A percentile compares a stretch with the other conserved stretches of the same genome.
Conservation (phyloP, 2,888 invertebrate species). For the Cremastobaeus sp. region DNA sequence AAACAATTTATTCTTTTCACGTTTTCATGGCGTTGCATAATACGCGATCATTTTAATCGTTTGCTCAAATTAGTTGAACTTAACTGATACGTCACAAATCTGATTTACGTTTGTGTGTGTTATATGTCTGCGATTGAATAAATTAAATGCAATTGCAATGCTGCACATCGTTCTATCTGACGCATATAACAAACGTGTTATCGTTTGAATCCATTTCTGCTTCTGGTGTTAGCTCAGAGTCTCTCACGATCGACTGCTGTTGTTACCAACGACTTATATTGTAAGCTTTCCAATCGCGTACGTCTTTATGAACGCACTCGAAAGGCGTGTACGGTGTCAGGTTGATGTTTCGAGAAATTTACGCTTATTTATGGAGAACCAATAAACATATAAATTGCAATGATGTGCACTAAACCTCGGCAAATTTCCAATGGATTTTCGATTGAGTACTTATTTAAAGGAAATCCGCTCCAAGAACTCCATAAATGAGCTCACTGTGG, state of each 20-base stretch:
- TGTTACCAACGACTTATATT: constrained; percentile 48
- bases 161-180: constrained; percentile 67
- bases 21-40: constrained; percentile 64
- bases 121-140: constrained; percentile 70
- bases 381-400: no score
- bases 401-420: no score
- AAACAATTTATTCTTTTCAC: constrained; percentile 42
- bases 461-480: no score
- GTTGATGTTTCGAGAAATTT: constrained; percentile 54
- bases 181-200: constrained; percentile 75
- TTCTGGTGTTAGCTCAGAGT: constrained; percentile 64
- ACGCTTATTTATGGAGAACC: constrained; percentile 31
- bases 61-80: constrained; percentile 72
- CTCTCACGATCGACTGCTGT: constrained; percentile 58
- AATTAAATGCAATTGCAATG: constrained; percentile 72
- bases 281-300: constrained; percentile 58
- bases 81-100: constrained; percentile 74
- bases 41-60: constrained; percentile 74
- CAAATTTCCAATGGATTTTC: no score
- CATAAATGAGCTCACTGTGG: no score
- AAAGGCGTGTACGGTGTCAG: constrained; percentile 50
- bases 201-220: constrained; percentile 70
- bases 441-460: no score
- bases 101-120: constrained; percentile 74
- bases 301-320: constrained; percentile 58